These are phyloP conservation scores for Odocoileus hemionus DNA, from an alignment of 2,113 vertebrate species.

Conservation along the genomic window DNA sequence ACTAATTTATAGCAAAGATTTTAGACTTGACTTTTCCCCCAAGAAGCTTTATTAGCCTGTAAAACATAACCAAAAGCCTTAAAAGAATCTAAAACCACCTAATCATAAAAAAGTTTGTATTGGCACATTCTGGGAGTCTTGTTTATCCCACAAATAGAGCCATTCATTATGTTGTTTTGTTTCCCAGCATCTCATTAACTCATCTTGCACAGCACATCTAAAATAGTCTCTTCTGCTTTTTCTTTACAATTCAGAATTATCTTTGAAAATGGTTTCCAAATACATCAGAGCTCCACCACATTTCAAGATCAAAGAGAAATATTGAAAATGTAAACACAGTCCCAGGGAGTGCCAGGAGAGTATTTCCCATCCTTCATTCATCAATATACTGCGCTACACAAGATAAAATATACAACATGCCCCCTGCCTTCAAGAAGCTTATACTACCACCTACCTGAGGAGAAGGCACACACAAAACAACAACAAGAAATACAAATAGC, in stretches of 20 bases:
- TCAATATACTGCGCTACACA: neutral
- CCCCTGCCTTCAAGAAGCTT: neutral
- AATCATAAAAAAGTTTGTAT: constrained; percentile 38
- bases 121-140: neutral
- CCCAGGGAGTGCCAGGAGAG: neutral
- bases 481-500: neutral
- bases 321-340: neutral
- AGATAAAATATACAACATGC: neutral
- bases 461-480: neutral
- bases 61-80: constrained; percentile 16
- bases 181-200: constrained; percentile 27
- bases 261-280: constrained; percentile 8
- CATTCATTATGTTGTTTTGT: constrained; percentile 21
- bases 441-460: neutral
- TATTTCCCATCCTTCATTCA: neutral
- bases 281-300: neutral
- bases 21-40: constrained; percentile 22
- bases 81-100: constrained; percentile 31
- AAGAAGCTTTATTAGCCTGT: constrained; percentile 33
- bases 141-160: constrained; percentile 55
- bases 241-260: constrained; percentile 34
- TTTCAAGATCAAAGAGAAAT: constrained; percentile 25
- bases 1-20: constrained; percentile 40
- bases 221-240: constrained; percentile 41
- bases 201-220: neutral